Evolutionary conservation across 2,888 invertebrate genomes (phyloP).

Genomic region (Tortricodes alternella): DNA sequence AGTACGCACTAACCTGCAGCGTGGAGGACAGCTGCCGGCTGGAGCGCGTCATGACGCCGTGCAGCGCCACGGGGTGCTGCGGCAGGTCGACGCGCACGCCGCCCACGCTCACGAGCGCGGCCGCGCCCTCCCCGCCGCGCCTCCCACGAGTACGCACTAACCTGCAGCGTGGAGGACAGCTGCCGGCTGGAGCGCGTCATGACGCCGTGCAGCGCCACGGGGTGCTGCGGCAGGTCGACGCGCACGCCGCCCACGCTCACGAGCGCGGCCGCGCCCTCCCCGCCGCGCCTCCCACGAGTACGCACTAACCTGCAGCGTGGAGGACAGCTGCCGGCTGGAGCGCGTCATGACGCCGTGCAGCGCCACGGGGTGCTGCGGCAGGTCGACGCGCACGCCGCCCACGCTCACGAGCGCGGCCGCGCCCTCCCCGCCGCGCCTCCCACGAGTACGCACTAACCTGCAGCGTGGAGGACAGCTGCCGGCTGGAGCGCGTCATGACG

Average conservation of each 20-base stretch:
- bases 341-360: too few relatives aligned
- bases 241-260: too few relatives aligned
- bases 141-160: too few relatives aligned
- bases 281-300: too few relatives aligned
- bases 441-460: too few relatives aligned
- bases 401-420: too few relatives aligned
- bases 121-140: too few relatives aligned
- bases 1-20: slow-evolving; percentile 90
- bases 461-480: slow-evolving; percentile 95
- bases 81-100: too few relatives aligned
- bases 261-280: slow-evolving; percentile 95
- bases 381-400: slow-evolving; percentile 95
- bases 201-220: slow-evolving; percentile 98
- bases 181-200: slow-evolving; percentile 97
- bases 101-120: slow-evolving; percentile 99
- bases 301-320: slow-evolving; percentile 67
- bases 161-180: slow-evolving; percentile 88
- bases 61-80: slow-evolving; percentile 98
- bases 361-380: slow-evolving; percentile 88
- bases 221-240: slow-evolving; percentile 99
- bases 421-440: too few relatives aligned
- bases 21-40: slow-evolving; percentile 96
- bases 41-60: slow-evolving; percentile 98
- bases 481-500: slow-evolving; percentile 97
- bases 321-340: background rate